Conservation (phyloP, 2,888 invertebrate species). For the Mythimna vitellina region DNA sequence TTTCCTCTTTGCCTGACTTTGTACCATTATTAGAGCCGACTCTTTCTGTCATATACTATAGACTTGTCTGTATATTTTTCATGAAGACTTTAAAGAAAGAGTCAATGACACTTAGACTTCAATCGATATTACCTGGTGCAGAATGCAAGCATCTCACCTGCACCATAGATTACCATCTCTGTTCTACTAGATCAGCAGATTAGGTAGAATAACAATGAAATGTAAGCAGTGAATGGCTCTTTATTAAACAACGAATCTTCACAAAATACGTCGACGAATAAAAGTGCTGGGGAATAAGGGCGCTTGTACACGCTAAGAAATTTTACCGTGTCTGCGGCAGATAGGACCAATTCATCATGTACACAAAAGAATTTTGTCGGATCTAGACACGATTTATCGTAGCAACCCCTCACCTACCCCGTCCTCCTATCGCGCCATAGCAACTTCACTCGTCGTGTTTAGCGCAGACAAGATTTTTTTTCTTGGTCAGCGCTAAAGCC, state of each 20-base stretch:
- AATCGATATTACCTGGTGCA: not conserved
- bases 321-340: no score
- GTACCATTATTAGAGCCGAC: not conserved
- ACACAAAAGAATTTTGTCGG: no score
- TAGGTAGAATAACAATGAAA: not conserved
- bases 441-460: no score
- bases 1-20: not conserved
- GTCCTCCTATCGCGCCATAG: no score
- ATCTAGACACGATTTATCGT: no score
- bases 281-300: slow-evolving; percentile 3
- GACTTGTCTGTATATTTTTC: not conserved
- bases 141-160: not conserved
- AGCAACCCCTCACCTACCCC: no score
- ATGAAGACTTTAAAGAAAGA: not conserved
- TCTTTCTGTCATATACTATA: not conserved
- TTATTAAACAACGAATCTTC: not conserved
- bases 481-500: no score
- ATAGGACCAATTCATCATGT: no score
- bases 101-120: not conserved
- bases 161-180: not conserved
- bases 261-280: not conserved
- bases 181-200: slow-evolving; percentile 6
- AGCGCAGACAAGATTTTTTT: no score
- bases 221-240: not conserved
- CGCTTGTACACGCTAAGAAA: no score